Percentiles rank a stretch among this genome's conserved stretches.
Conservation (phyloP, 1,140 invertebrate species). For the Penaeus indicus region DNA sequence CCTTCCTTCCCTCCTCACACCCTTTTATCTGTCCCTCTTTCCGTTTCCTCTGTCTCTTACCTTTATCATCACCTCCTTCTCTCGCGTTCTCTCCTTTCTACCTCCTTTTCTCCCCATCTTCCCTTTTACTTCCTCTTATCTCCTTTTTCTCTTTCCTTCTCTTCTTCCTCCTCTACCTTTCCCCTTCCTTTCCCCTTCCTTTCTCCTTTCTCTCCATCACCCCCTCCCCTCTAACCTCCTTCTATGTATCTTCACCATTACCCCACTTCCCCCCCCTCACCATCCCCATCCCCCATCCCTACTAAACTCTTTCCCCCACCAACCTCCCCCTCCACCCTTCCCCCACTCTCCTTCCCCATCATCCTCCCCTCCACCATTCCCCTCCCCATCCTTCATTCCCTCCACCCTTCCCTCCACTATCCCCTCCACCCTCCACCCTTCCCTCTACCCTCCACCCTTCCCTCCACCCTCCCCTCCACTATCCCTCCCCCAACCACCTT, state of each 20-base stretch:
- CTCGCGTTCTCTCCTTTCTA: conserved; percentile 21
- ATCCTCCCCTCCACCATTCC: not conserved
- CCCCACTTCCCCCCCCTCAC: not conserved
- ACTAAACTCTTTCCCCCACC: not conserved
- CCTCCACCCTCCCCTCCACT: not conserved
- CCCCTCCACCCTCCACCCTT: not conserved
- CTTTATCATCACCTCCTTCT: not conserved
- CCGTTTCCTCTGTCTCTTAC: too few species aligned
- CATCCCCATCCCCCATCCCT: not conserved
- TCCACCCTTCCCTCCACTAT: not conserved
- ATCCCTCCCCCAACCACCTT: not conserved
- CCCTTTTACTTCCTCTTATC: not conserved
- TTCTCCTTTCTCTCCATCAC: conserved; percentile 36
- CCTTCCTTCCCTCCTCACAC: too few species aligned
- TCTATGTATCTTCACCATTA: not conserved
- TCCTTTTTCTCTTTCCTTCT: conserved; percentile 20
- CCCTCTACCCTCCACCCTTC: not conserved
- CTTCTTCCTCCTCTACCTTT: not conserved
- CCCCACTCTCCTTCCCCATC: not conserved
- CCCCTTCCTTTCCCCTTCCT: conserved; percentile 25
- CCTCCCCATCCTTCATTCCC: not conserved
- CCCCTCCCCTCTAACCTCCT: not conserved
- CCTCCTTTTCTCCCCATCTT: too few species aligned
- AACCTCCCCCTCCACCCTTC: not conserved
- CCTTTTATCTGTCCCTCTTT: too few species aligned